These are phyloP conservation scores for Idaea dimidiata DNA, from an alignment of 2,888 invertebrate species.

Conservation along the genomic window DNA sequence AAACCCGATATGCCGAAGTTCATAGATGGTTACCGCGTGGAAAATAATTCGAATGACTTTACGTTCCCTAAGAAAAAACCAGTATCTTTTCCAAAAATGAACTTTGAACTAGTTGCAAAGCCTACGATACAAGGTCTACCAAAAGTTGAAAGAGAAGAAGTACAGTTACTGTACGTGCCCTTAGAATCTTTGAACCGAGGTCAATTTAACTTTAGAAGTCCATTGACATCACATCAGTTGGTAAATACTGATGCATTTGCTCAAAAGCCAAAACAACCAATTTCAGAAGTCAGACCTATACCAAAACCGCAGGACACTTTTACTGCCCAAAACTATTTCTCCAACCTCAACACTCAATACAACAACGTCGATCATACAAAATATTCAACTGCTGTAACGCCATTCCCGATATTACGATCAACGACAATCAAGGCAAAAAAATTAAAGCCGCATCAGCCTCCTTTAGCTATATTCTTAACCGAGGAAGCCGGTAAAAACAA, in stretches of 20 bases:
- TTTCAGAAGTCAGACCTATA: slow-evolving; percentile 52
- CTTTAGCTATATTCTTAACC: slow-evolving; percentile 89
- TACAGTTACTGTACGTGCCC: slow-evolving; percentile 91
- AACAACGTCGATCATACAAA: slow-evolving; percentile 57
- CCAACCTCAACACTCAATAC: slow-evolving; percentile 57
- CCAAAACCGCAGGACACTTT: slow-evolving; percentile 48
- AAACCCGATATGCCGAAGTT: slow-evolving; percentile 60
- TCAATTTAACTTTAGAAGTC: slow-evolving; percentile 64
- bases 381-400: slow-evolving; percentile 59
- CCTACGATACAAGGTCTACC: slow-evolving; percentile 43
- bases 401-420: slow-evolving; percentile 64
- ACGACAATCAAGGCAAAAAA: slow-evolving; percentile 78
- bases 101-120: slow-evolving; percentile 19
- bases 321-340: slow-evolving; percentile 49
- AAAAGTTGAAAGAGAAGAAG: slow-evolving; percentile 81
- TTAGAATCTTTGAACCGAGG: slow-evolving; percentile 85
- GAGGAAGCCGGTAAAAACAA: slow-evolving; percentile 68
- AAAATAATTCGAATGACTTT: slow-evolving; percentile 50
- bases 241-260: slow-evolving; percentile 55
- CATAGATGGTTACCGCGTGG: slow-evolving; percentile 68
- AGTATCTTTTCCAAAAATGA: slow-evolving; percentile 64
- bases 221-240: slow-evolving; percentile 47
- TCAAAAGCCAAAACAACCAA: slow-evolving; percentile 52
- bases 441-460: slow-evolving; percentile 90
- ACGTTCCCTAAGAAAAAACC: slow-evolving; percentile 50